Percentiles rank a stretch among this genome's conserved stretches.
Conservation (phyloP, 2,888 invertebrate genomes). For the Tanypteryx hageni region DNA sequence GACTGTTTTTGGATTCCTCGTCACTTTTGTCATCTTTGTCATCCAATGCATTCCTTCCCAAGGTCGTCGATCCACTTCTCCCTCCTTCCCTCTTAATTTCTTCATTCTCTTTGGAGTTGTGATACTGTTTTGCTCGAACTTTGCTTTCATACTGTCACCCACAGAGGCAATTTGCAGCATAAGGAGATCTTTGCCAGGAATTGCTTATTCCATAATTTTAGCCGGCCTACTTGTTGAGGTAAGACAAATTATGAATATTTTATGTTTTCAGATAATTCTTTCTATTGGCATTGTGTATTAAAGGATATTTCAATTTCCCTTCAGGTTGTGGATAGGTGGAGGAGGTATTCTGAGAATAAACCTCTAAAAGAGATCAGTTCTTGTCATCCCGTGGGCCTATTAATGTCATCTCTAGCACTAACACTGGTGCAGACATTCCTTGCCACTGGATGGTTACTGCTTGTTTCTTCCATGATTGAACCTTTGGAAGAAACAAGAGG, state of each 20-base stretch:
- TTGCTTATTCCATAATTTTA: conserved; percentile 74
- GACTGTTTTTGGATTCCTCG: conserved; percentile 73
- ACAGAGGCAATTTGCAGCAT: conserved; percentile 73
- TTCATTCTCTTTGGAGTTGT: conserved; percentile 74
- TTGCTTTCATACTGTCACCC: conserved; percentile 70
- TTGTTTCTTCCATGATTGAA: conserved; percentile 37
- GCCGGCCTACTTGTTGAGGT: conserved; percentile 74
- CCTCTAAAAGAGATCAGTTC: conserved; percentile 7
- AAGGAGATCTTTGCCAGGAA: conserved; percentile 74
- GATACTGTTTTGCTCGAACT: conserved; percentile 72
- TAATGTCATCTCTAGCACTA: conserved; percentile 40
- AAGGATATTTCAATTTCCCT: background rate
- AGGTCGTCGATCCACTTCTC: background rate
- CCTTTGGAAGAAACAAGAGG: background rate
- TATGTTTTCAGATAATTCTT: background rate
- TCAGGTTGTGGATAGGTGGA: conserved; percentile 57
- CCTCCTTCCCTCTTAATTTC: conserved; percentile 72
- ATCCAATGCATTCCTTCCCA: conserved; percentile 21
- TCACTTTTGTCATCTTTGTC: conserved; percentile 71
- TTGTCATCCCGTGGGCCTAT: conserved; percentile 53
- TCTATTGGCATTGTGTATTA: background rate
- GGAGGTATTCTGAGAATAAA: background rate
- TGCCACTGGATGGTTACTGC: conserved; percentile 54
- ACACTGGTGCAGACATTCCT: conserved; percentile 57
- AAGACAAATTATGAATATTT: background rate